Percentiles rank a stretch among this genome's conserved stretches.
Conservation (phyloP, 2,888 invertebrate genomes). For the Candidula unifasciata region DNA sequence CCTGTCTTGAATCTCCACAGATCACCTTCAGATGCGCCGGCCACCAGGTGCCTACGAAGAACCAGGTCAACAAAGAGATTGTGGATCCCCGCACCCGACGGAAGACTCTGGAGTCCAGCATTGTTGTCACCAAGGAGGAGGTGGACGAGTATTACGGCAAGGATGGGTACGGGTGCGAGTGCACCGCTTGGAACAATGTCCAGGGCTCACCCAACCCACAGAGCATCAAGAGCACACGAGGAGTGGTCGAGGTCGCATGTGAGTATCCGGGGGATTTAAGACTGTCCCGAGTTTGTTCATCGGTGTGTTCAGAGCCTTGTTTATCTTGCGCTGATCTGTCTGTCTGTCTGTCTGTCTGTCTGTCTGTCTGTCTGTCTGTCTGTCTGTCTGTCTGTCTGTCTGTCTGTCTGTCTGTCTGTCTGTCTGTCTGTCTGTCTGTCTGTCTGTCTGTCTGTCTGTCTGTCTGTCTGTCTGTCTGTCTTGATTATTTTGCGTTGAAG, state of each 20-base stretch:
- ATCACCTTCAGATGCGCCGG: slow-evolving; percentile 93
- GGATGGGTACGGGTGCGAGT: slow-evolving; percentile 90
- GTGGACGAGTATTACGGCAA: slow-evolving; percentile 94
- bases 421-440: background rate
- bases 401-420: background rate
- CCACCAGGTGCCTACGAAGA: slow-evolving; percentile 56
- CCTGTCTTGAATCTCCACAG: slow-evolving; percentile 77
- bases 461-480: background rate
- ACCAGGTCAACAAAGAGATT: slow-evolving; percentile 58
- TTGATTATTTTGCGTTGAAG: too few relatives aligned
- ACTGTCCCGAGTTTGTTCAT: background rate
- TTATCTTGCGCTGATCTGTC: background rate
- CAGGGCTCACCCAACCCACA: slow-evolving; percentile 75
- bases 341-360: background rate
- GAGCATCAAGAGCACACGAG: slow-evolving; percentile 90
- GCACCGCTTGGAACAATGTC: slow-evolving; percentile 86
- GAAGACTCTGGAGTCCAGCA: slow-evolving; percentile 67
- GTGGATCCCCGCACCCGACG: slow-evolving; percentile 68
- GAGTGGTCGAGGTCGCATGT: slow-evolving; percentile 94
- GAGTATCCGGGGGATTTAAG: slow-evolving; percentile 81
- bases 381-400: background rate
- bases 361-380: background rate
- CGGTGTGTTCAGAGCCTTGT: background rate
- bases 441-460: background rate
- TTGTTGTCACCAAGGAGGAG: slow-evolving; percentile 72